Evolutionary conservation across 2,797 vertebrate genomes (phyloP).

Genomic region (Phalloptychus januarius): DNA sequence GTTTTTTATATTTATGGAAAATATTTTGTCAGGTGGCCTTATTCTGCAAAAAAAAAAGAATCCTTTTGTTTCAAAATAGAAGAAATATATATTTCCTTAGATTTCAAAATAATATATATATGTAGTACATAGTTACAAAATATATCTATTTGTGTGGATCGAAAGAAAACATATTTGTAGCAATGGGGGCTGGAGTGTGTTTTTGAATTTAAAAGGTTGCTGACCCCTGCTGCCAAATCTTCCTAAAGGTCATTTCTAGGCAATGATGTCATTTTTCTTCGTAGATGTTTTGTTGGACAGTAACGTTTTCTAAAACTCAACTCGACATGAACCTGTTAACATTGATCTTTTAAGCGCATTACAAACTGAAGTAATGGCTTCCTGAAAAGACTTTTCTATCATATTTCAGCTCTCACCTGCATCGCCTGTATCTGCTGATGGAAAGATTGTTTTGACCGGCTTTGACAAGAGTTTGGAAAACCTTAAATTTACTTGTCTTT

Average conservation of each 20-base stretch:
- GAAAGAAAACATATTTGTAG: neutral
- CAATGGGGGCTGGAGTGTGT: neutral
- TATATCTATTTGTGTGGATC: neutral
- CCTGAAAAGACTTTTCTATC: neutral
- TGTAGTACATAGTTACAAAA: neutral
- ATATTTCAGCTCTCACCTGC: neutral
- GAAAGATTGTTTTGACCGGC: neutral
- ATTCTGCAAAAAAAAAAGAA: neutral
- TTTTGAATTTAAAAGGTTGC: neutral
- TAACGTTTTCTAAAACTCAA: neutral
- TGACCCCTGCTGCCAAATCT: neutral
- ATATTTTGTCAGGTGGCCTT: neutral
- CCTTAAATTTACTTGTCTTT: neutral
- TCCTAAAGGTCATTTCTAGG: neutral
- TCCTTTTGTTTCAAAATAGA: neutral
- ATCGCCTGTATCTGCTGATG: neutral
- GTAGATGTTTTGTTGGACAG: neutral
- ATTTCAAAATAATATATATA: neutral
- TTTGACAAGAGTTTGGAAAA: neutral
- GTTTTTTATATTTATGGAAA: neutral
- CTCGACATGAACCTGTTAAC: neutral
- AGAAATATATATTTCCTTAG: neutral
- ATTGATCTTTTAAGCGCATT: neutral
- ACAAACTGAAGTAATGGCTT: neutral
- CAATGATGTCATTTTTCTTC: neutral